Conservation (phyloP, 2,797 vertebrate genomes). For the Chaetophractus vellerosus region DNA sequence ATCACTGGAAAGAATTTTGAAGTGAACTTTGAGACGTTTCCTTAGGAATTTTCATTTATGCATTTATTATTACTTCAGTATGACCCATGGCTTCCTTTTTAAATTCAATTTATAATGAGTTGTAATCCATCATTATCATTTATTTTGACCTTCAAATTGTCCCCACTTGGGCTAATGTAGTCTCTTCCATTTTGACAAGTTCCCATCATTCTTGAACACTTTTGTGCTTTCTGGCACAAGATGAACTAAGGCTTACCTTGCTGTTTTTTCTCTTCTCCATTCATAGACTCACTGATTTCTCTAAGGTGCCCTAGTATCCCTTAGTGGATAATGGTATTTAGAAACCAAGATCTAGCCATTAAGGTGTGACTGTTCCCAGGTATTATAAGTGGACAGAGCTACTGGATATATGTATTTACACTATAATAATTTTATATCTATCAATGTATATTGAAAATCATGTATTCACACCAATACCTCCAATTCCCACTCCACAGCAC, state of each 20-base stretch:
- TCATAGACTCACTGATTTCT: neutral
- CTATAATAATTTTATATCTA: neutral
- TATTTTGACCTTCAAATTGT: neutral
- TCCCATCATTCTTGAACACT: neutral
- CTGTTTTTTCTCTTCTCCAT: neutral
- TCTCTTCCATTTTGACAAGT: neutral
- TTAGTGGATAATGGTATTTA: neutral
- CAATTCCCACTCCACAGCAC: neutral
- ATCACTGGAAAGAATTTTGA: neutral
- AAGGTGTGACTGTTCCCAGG: neutral
- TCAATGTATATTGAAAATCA: neutral
- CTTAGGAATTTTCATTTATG: neutral
- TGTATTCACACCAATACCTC: neutral
- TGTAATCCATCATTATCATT: neutral
- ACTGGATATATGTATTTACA: neutral
- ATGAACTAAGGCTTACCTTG: neutral
- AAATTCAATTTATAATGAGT: neutral
- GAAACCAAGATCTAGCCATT: neutral
- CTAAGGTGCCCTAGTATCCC: too few species aligned
- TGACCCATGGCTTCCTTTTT: neutral
- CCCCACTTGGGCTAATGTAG: neutral
- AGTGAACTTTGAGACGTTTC: neutral
- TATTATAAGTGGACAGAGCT: neutral
- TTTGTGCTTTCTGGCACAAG: neutral
- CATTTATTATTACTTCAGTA: neutral